These are phyloP conservation scores for Mustelus asterias DNA, from an alignment of 2,113 vertebrate species.

Conservation along the genomic window DNA sequence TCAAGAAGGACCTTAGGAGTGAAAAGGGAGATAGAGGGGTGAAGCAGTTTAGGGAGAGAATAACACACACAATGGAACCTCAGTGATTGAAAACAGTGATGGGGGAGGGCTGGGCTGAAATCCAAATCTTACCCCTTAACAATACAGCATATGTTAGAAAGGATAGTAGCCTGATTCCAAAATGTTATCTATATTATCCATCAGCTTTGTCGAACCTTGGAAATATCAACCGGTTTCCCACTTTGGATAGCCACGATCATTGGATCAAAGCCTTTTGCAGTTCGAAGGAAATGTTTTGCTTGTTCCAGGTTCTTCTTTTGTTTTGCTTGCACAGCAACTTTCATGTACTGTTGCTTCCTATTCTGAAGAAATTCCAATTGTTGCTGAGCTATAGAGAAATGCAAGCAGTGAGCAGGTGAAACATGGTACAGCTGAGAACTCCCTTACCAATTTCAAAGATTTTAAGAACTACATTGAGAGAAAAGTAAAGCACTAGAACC, in stretches of 20 bases:
- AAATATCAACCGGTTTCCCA: constrained; percentile 68
- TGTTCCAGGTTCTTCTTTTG: constrained; percentile 81
- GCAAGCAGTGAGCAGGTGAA: background rate
- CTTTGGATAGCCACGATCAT: constrained; percentile 66
- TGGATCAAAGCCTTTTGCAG: constrained; percentile 71
- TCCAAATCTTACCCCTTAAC: background rate
- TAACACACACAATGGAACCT: background rate
- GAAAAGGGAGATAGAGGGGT: background rate
- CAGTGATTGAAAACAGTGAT: background rate
- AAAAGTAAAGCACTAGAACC: background rate
- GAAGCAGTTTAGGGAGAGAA: background rate
- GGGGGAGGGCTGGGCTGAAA: background rate
- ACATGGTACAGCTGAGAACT: background rate
- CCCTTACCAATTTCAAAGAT: background rate
- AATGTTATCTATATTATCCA: background rate
- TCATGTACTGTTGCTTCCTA: constrained; percentile 80
- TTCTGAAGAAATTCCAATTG: constrained; percentile 80
- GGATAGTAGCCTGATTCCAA: background rate
- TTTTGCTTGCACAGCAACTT: constrained; percentile 85
- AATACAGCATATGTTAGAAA: background rate
- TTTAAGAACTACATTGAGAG: background rate
- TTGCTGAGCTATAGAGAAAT: constrained; percentile 56
- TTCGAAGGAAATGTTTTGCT: constrained; percentile 73
- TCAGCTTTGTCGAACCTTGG: constrained; percentile 54
- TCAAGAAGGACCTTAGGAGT: background rate